phyloP scores from a whole-genome alignment of 2,888 invertebrate species.

The Invenusta paracnida region DNA sequence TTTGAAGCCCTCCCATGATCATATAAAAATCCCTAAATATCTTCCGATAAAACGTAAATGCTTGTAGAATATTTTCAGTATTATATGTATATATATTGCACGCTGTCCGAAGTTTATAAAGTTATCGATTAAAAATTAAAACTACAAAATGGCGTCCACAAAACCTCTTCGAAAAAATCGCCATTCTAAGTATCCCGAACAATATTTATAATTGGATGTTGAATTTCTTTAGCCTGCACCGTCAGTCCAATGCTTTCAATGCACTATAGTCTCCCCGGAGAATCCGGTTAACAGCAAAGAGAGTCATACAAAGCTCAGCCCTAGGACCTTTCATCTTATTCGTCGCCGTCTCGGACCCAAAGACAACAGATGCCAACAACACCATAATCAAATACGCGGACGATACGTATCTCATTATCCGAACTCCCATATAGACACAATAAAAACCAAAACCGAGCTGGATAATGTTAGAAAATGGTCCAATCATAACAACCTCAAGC shows the following conservation, averaged over 20 bases:
- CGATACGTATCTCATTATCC: slow-evolving; percentile 23
- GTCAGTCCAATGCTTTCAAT: neutral
- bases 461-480: neutral
- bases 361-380: no score
- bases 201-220: slow-evolving; percentile 18
- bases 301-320: slow-evolving; percentile 28
- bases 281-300: neutral
- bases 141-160: no score
- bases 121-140: no score
- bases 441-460: neutral
- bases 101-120: no score
- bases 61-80: no score
- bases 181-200: neutral
- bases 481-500: neutral
- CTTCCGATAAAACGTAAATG: no score
- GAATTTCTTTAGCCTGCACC: slow-evolving; percentile 2
- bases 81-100: no score
- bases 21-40: no score
- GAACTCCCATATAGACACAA: neutral
- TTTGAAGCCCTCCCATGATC: no score
- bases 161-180: slow-evolving; percentile 24
- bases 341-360: no score
- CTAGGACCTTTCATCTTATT: no score
- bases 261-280: neutral
- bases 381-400: slow-evolving; percentile 26